These are phyloP conservation scores for Spodoptera littoralis DNA, from an alignment of 2,888 invertebrate species.

Conservation along the genomic window DNA sequence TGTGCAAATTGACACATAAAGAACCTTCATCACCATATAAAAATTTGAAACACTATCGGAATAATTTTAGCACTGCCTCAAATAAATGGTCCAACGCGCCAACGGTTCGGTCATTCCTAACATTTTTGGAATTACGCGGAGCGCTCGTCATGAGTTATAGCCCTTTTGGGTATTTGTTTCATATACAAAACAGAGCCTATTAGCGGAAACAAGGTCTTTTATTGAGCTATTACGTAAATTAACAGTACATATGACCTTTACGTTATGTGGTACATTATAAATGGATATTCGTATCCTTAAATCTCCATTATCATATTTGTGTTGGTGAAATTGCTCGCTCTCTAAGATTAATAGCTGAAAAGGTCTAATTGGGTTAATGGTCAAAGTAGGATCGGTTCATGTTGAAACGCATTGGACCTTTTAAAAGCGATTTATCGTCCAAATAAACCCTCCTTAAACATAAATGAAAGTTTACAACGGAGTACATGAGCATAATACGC, in stretches of 20 bases:
- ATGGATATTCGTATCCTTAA: slow-evolving; percentile 52
- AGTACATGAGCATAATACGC: slow-evolving; percentile 25
- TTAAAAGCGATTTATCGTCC: slow-evolving; percentile 3
- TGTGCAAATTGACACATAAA: not conserved
- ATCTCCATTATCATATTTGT: slow-evolving; percentile 51
- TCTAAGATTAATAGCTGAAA: slow-evolving; percentile 45
- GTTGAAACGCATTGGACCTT: slow-evolving; percentile 15
- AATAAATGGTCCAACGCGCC: slow-evolving; percentile 43
- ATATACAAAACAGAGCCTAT: slow-evolving; percentile 63
- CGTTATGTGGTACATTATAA: slow-evolving; percentile 48
- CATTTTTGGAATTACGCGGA: slow-evolving; percentile 62
- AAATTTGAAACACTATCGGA: slow-evolving; percentile 32
- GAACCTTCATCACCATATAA: not conserved
- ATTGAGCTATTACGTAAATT: slow-evolving; percentile 67
- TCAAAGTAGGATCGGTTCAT: slow-evolving; percentile 30
- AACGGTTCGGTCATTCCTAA: slow-evolving; percentile 59
- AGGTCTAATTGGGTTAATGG: slow-evolving; percentile 40
- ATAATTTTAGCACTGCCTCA: slow-evolving; percentile 20
- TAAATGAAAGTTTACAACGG: slow-evolving; percentile 17
- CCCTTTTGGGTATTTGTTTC: slow-evolving; percentile 64
- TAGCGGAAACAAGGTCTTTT: slow-evolving; percentile 61
- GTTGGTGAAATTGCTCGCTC: slow-evolving; percentile 38
- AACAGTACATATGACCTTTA: slow-evolving; percentile 61
- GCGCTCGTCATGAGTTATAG: slow-evolving; percentile 62
- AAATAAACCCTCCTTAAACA: slow-evolving; percentile 6